Conservation (phyloP, 2,888 invertebrate species). For the Unio delphinus region DNA sequence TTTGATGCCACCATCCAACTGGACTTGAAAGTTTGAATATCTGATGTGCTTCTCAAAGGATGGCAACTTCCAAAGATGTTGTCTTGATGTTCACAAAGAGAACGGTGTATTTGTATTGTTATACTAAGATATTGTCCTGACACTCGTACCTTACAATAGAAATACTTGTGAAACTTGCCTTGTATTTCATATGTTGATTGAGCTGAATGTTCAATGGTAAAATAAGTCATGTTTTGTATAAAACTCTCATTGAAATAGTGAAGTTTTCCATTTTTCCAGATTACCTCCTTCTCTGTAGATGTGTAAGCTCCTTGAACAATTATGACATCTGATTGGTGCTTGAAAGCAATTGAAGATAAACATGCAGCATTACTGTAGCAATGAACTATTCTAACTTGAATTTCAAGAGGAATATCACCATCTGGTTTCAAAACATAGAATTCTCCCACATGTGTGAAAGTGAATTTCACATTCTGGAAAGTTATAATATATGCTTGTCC, state of each 20-base stretch:
- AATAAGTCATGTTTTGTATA: background rate
- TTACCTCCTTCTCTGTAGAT: slow-evolving; percentile 5
- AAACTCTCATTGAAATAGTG: slow-evolving; percentile 8
- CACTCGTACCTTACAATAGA: slow-evolving; percentile 11
- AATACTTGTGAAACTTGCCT: slow-evolving; percentile 1
- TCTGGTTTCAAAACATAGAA: slow-evolving; percentile 16
- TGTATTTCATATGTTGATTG: slow-evolving; percentile 10
- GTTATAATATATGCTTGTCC: slow-evolving; percentile 27
- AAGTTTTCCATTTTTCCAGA: slow-evolving; percentile 30
- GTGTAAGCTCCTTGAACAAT: slow-evolving; percentile 30
- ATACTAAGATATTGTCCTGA: slow-evolving; percentile 16
- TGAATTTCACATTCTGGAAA: slow-evolving; percentile 17
- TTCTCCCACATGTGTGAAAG: slow-evolving; percentile 29
- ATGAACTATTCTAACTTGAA: slow-evolving; percentile 22
- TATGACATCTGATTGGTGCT: slow-evolving; percentile 16
- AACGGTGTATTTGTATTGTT: slow-evolving; percentile 12
- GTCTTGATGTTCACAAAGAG: slow-evolving; percentile 11
- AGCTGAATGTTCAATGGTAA: slow-evolving; percentile 6
- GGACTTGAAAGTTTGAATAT: slow-evolving; percentile 4
- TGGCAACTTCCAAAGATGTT: slow-evolving; percentile 19
- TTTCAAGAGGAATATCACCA: slow-evolving; percentile 7
- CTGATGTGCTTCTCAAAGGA: slow-evolving; percentile 1
- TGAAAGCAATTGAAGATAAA: slow-evolving; percentile 23
- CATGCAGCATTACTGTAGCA: slow-evolving; percentile 28
- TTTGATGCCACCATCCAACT: slow-evolving; percentile 17